Evolutionary conservation across 2,797 vertebrate species (phyloP), one percentile per base, ranked within the genome.

Genomic region (Iguana delicatissima): DNA sequence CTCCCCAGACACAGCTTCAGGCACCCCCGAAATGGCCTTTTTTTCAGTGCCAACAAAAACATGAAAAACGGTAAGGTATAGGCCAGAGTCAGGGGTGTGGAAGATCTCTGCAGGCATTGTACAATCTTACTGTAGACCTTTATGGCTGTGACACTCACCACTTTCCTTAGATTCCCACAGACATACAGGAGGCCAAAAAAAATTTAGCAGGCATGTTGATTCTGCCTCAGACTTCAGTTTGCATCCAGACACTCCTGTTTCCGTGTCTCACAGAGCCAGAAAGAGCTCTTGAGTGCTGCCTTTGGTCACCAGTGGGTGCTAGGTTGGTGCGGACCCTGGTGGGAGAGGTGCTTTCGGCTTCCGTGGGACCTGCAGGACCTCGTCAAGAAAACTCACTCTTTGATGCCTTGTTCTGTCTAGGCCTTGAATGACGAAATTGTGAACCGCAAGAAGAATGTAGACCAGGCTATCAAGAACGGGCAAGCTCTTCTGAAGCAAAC

Each of bases 401-500:
- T 67, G 67, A 69, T 0, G 82, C 7, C 89, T 89, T 77, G 92
- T 94, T 90, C 86, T 4, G 84, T 93, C 80, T 94, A 99, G 99
- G 97, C 98, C 94, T 97, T 99, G 92, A 99, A 99, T 59, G 99
- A 99, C 94, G 99, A 99, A 95, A 99, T 99, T 88, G 67, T 98
- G 95, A 99, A 98, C 97, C 98, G 99, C 96, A 99, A 99, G 97
- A 99, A 99, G 97, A 99, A 98, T 0, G 98, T 99, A 93, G 99
- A 99, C 96, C 99, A 99, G 97, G 99, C 99, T 93, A 98, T 99
- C 95, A 98, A 99, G 96, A 99, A 99, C 0, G 99, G 99, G 91
- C 99, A 99, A 94, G 98, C 99, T 87, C 97, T 99, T 80, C 98
- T 99, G 77, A 99, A 99, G 96, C 99, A 99, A 97, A 99, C 99